Base-by-base conservation (phyloP, 2,113 vertebrate species). In the Porphyrio hochstetteri region DNA sequence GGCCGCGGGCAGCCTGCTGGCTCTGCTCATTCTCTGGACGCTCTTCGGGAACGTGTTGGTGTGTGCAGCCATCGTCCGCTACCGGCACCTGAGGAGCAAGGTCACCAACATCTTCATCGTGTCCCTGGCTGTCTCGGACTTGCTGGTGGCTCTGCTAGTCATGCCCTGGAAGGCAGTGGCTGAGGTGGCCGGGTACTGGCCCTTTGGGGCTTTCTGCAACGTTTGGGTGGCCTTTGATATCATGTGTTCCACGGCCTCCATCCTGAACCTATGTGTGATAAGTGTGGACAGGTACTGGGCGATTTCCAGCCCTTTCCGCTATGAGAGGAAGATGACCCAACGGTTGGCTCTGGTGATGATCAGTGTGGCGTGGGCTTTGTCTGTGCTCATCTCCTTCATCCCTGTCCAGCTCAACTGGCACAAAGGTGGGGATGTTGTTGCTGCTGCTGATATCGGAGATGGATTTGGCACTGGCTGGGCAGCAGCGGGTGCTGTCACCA, bases 141-240 rank as follows among this genome's bases (percentile, higher is more conserved):
- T 99, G 53, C 97, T 99, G 55, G 99, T 99, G 88, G 99, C 99
- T 13, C 93, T 99, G 72, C 97, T 99, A 33, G 99, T 99, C 79
- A 99, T 99, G 99, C 99, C 99, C 14, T 99, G 99, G 99, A 99
- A 99, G 97, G 99, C 99, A 0, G 99, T 98, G 46, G 98, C 99
- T 0, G 99, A 99, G 87, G 99, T 99, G 86, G 98, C 98, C 1
- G 99, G 99, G 1, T 99, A 99, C 90, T 99, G 99, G 99, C 99
- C 99, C 17, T 99, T 99, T 48, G 99, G 99, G 56, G 97, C 98
- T 65, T 99, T 99, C 97, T 99, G 99, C 80, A 98, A 99, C 67
- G 59, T 99, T 65, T 99, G 99, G 99, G 99, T 99, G 94, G 99
- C 99, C 61, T 99, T 99, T 35, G 99, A 99, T 97, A 99, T 99